Base-by-base conservation (phyloP, 2,113 vertebrate genomes). In the Xyrauchen texanus region DNA sequence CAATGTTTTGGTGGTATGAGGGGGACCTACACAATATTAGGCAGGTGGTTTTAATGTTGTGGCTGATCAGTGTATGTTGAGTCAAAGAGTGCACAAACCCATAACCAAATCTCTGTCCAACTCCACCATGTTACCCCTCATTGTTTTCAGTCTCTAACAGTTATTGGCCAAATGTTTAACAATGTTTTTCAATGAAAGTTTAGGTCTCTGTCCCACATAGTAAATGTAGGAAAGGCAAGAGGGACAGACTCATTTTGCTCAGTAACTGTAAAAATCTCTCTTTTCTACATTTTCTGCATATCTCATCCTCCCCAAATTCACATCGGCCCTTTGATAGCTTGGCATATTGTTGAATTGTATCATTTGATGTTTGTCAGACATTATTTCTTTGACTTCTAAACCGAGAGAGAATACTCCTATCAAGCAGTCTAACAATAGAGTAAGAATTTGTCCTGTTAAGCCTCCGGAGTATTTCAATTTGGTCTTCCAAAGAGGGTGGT, bases 211-310 rank as follows among this genome's bases (percentile, higher is more conserved):
- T 83, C 74, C 88, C 87, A 85, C 89, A 85, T 87, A 87, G 88
- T 81, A 84, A 80, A 80, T 15, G 13, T 82, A 77, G 81, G 13
- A 57, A 65, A 85, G 82, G 57, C 66, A 84, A 84, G 80, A 60
- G 21, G 3, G 55, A 72, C 4, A 15, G 44, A 78, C 78, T 87
- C 73, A 83, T 82, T 77, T 74, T 88, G 81, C 86, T 85, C 89
- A 87, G 88, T 85, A 84, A 83, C 85, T 86, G 81, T 87, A 85
- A 88, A 90, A 45, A 85, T 84, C 87, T 68, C 44, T 83, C 86
- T 86, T n/a, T n/a, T 85, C 85, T 68, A 3, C 21, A 34, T 34
- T 34, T 34, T 34, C 21, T 34, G 74, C 73, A 44, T 82, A 83
- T 89, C 88, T 90, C 84, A 70, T 87, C 87, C 73, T 66, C 84